These are phyloP conservation scores for Tiliacea citrago DNA, from an alignment of 2,888 invertebrate species.

Conservation along the genomic window DNA sequence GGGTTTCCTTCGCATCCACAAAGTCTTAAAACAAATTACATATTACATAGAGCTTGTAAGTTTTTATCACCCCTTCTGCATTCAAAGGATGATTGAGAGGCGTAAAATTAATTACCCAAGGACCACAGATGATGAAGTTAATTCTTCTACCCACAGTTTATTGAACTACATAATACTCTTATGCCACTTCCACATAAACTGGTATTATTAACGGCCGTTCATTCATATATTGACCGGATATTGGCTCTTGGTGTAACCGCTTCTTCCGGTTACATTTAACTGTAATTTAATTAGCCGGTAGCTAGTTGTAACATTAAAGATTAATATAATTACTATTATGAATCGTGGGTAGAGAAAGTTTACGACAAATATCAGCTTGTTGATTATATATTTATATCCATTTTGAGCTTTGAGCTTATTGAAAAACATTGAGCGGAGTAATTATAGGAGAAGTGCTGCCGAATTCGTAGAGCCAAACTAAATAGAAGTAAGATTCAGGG, in stretches of 20 bases:
- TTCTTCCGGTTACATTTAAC: constrained; percentile 61
- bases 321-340: constrained; percentile 47
- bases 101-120: not conserved
- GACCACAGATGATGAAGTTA: not conserved
- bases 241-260: constrained; percentile 50
- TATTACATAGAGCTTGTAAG: not conserved
- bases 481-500: not conserved
- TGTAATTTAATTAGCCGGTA: constrained; percentile 48
- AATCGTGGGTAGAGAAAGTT: constrained; percentile 36
- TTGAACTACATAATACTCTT: constrained; percentile 37
- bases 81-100: not conserved
- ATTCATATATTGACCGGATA: constrained; percentile 61
- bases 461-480: not conserved
- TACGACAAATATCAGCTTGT: not conserved
- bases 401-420: not conserved
- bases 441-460: not conserved
- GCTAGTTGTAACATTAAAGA: constrained; percentile 43
- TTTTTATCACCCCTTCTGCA: not conserved
- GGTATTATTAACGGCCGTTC: constrained; percentile 32
- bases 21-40: not conserved
- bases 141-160: constrained; percentile 26
- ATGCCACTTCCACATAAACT: constrained; percentile 41
- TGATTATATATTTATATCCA: constrained; percentile 37
- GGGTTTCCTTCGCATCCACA: too few relatives aligned
- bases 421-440: not conserved